Evolutionary conservation across 2,888 invertebrate genomes (phyloP), one percentile per base, ranked within the genome.

Genomic region (Chirona hameri): DNA sequence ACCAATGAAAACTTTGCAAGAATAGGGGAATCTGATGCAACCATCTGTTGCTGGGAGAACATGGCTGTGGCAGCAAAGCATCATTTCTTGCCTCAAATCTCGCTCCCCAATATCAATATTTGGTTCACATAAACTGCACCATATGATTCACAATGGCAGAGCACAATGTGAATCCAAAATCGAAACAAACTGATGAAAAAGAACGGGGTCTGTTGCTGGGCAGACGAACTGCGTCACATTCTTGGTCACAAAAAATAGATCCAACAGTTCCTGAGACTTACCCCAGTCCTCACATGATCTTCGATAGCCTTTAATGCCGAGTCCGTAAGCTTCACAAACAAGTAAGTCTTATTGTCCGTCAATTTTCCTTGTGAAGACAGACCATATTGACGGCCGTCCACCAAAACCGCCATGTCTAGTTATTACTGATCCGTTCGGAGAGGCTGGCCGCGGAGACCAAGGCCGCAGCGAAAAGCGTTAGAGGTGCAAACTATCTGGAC

Each of bases 331-430:
- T 76, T 76, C 76, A 76, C 76, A 76, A 76, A 76, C 76, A 76
- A 46, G 12, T 76, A 76, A 46, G 15, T 76, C 76, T 76, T 76
- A 24, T 46, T 76, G 24, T 76, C 76, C 18, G 76, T 76, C 76
- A 46, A 76, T 46, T 76, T 76, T 76, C 76, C 46, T 21, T 76
- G 76, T 21, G 76, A 76, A 76, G 76, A 76, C 76, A 76, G 76
- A 76, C 76, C 76, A 76, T 76, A 76, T 76, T 76, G 76, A 46
- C 46, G 76, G 39, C 76, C 76, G 46, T 76, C 76, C 76, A 76
- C 76, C 46, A 76, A 76, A 76, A 76, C 76, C 76, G 76, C 76
- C 76, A 76, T 76, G 76, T 76, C 76, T 76, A 76, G 76, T 76
- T 76, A 46, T 76, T 76, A 76, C 76, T 76, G 76, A 76, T 76